Evolutionary conservation across 2,113 vertebrate genomes (phyloP).

Genomic region (Riparia riparia): DNA sequence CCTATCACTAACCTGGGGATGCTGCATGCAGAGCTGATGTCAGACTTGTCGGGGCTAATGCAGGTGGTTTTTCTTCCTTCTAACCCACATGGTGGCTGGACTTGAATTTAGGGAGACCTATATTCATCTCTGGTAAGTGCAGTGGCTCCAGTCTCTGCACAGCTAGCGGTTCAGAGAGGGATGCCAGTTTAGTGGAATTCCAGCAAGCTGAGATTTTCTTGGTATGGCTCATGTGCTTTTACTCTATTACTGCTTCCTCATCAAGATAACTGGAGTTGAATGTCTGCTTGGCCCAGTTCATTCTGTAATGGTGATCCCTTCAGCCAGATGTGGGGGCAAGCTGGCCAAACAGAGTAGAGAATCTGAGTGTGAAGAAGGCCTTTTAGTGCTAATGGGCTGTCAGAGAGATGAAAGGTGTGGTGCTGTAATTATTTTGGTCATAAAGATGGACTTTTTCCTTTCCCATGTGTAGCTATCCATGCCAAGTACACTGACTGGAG

Average conservation of each 20-base stretch:
- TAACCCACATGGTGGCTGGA: background rate
- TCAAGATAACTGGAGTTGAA: background rate
- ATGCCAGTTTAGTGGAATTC: background rate
- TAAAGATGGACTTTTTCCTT: background rate
- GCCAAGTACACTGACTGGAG: slow-evolving; percentile 89
- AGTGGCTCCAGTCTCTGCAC: background rate
- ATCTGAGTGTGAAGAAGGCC: background rate
- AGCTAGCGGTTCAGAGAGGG: background rate
- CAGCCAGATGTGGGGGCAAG: background rate
- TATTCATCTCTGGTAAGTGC: background rate
- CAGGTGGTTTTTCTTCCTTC: background rate
- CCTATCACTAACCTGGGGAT: background rate
- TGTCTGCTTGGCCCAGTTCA: background rate
- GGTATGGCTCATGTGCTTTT: background rate
- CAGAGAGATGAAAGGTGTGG: background rate
- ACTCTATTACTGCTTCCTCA: background rate
- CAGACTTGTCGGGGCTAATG: background rate
- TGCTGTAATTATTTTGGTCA: background rate
- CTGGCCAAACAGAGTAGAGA: background rate
- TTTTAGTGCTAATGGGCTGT: background rate
- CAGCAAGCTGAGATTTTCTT: background rate
- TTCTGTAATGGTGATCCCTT: background rate
- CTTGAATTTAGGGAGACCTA: background rate
- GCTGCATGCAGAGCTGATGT: background rate
- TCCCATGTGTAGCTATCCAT: slow-evolving; percentile 72